phyloP scores from a whole-genome alignment of 2,797 vertebrate species.

The Dendrocincla tyrannina region DNA sequence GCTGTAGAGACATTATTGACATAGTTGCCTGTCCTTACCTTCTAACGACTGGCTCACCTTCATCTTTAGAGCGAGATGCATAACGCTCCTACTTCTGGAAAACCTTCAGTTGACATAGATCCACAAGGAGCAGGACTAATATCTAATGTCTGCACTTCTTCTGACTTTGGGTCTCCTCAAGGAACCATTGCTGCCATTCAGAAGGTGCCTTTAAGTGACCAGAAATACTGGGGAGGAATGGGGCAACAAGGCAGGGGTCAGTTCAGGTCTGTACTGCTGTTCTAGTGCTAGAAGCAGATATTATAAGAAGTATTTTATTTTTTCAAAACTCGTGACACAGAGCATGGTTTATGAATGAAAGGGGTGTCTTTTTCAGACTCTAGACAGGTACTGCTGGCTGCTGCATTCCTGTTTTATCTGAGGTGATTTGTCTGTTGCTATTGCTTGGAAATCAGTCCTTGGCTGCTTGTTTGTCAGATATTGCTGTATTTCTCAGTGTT shows the following conservation, averaged over 20 bases:
- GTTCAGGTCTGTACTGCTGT: not conserved
- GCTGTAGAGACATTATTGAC: not conserved
- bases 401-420: not conserved
- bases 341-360: not conserved
- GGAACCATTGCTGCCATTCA: not conserved
- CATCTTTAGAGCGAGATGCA: not conserved
- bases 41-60: not conserved
- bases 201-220: not conserved
- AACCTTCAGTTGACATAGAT: not conserved
- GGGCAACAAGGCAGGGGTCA: not conserved
- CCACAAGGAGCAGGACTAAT: not conserved
- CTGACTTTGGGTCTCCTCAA: not conserved
- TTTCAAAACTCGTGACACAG: not conserved
- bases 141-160: not conserved
- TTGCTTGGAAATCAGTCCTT: not conserved
- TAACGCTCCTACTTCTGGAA: not conserved
- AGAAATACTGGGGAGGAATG: not conserved
- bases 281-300: not conserved
- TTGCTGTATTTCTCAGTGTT: not conserved
- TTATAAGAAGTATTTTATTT: not conserved
- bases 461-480: not conserved
- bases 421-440: not conserved
- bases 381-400: not conserved
- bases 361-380: not conserved
- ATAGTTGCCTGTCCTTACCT: not conserved